Base-by-base conservation (phyloP, 2,888 invertebrate species). In the Sympetrum striolatum region DNA sequence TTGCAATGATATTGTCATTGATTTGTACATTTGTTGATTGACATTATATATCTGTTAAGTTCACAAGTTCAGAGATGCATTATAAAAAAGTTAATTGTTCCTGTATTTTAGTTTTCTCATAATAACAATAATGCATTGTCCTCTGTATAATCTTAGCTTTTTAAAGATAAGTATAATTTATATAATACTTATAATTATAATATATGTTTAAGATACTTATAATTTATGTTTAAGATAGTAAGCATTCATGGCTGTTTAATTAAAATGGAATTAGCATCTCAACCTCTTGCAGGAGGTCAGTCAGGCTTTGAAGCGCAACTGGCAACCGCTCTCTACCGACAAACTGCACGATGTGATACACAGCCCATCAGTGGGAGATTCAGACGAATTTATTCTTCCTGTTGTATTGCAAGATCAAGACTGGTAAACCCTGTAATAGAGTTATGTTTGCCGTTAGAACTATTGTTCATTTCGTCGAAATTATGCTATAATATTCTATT, bases 371-470 rank as follows among this genome's bases (percentile, higher is more conserved):
- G 93, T 93, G 22, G 95, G 95, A 73, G 95, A 95, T 92, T 95
- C 95, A 90, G 95, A 95, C 92, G 95, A 95, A 93, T 95, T 95
- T 92, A 94, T 95, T 92, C 94, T 95, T 94, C 95, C 95, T 92
- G 94, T 95, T 92, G 95, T 95, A 91, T 93, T 95, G 91, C 93
- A 94, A 90, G 95, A 95, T 93, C 91, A 91, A 80, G 91, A 91
- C 37, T 86, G 86, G 90, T 91, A 31, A 80, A 73, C 25, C 12
- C 35, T 48, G 10, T 80, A 25, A 31, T 80, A n/a, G 31, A 31
- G 22, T n/a, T 90, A 80, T 39, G 79, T 60, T 60, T 31, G 22
- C 58, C 22, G 31, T 86, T 18, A 53, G 64, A 86, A 60, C 58
- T 86, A 22, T 86, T 86, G 58, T 60, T 37, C 15, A 58, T 64